Conservation (phyloP, 2,113 vertebrate species). For the Loxodonta africana region DNA sequence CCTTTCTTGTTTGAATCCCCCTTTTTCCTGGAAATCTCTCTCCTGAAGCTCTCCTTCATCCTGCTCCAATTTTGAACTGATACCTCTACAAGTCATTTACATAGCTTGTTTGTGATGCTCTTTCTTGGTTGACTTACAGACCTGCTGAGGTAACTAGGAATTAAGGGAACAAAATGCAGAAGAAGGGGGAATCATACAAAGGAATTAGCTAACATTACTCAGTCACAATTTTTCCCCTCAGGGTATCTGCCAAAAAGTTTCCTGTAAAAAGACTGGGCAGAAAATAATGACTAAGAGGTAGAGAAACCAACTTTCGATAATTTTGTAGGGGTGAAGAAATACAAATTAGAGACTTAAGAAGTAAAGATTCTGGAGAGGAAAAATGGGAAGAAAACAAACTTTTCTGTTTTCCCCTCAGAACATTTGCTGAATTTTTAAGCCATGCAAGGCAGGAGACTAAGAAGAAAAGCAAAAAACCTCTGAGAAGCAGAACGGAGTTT, state of each 20-base stretch:
- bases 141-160: not conserved
- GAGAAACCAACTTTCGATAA: slow-evolving; percentile 38
- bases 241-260: slow-evolving; percentile 15
- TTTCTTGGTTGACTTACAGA: slow-evolving; percentile 24
- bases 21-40: not conserved
- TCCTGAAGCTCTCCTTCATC: not conserved
- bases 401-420: not conserved
- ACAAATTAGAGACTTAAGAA: slow-evolving; percentile 62
- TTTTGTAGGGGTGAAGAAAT: slow-evolving; percentile 5
- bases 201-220: not conserved
- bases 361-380: not conserved
- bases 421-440: not conserved
- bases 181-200: slow-evolving; percentile 1
- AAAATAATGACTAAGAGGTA: slow-evolving; percentile 41
- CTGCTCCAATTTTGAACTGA: not conserved
- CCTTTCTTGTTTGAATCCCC: not conserved
- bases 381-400: not conserved
- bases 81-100: not conserved
- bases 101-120: not conserved
- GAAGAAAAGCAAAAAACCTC: not conserved
- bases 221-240: slow-evolving; percentile 10
- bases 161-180: slow-evolving; percentile 43
- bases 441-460: not conserved
- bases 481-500: not conserved
- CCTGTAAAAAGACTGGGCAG: not conserved